Evolutionary conservation across 2,888 invertebrate species (phyloP).

Genomic region (Spodoptera picta): DNA sequence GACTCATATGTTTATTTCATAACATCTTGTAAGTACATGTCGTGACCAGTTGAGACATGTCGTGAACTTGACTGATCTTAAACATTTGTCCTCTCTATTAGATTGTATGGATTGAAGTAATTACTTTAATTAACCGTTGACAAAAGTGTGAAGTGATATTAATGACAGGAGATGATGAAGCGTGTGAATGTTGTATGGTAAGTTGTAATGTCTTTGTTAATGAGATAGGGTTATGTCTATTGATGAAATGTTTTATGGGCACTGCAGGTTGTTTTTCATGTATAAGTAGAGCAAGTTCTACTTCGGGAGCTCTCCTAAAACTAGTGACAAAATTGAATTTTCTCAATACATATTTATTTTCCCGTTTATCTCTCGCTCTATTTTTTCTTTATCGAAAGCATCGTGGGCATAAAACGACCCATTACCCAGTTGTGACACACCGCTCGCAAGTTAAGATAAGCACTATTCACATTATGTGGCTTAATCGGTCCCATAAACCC

Average conservation of each 20-base stretch:
- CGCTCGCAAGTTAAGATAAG: constrained; percentile 30
- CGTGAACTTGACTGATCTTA: constrained; percentile 82
- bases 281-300: too few relatives aligned
- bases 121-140: constrained; percentile 75
- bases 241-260: background rate
- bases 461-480: constrained; percentile 31
- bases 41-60: constrained; percentile 82
- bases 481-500: constrained; percentile 29
- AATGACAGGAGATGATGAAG: constrained; percentile 58
- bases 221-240: constrained; percentile 8
- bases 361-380: too few relatives aligned
- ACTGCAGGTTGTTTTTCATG: too few relatives aligned
- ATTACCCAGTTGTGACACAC: constrained; percentile 21
- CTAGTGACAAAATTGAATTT: too few relatives aligned
- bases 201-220: constrained; percentile 26
- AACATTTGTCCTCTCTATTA: constrained; percentile 74
- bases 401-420: constrained; percentile 14
- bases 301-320: too few relatives aligned
- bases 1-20: constrained; percentile 78
- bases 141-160: constrained; percentile 64
- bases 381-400: constrained; percentile 26
- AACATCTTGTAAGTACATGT: constrained; percentile 78
- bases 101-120: constrained; percentile 76
- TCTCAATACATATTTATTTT: too few relatives aligned
- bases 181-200: constrained; percentile 60